Percentiles rank a stretch among this genome's conserved stretches.
phyloP scores from a whole-genome alignment of 2,888 invertebrate genomes.

The Mongoloraphidia duomilia region DNA sequence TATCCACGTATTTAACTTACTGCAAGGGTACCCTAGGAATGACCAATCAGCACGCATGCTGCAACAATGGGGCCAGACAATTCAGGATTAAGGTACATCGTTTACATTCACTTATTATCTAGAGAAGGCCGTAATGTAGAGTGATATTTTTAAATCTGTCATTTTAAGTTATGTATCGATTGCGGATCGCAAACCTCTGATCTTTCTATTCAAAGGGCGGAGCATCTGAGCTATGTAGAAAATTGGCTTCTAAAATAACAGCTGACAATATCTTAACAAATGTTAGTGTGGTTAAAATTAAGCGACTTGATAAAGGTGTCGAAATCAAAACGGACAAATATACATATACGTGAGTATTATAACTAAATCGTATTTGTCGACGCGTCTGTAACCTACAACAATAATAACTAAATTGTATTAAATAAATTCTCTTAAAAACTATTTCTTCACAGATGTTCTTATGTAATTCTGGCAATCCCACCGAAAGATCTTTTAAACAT shows the following conservation, averaged over 20 bases:
- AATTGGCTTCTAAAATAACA: background rate
- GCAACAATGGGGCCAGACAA: slow-evolving; percentile 13
- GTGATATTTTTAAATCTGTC: too few relatives aligned
- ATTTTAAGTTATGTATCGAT: background rate
- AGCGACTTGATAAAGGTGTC: background rate
- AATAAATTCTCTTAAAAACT: background rate
- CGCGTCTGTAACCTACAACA: too few relatives aligned
- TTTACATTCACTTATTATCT: background rate
- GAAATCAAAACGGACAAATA: background rate
- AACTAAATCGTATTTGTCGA: background rate
- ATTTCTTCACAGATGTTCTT: slow-evolving; percentile 14
- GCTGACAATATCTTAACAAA: background rate
- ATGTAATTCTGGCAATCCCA: slow-evolving; percentile 18
- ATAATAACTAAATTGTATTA: background rate
- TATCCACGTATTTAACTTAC: slow-evolving; percentile 20
- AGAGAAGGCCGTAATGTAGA: background rate
- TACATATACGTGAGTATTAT: background rate
- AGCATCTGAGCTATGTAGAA: slow-evolving; percentile 4
- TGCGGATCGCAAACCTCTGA: background rate
- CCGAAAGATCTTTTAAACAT: slow-evolving; percentile 17
- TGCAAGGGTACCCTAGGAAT: slow-evolving; percentile 19
- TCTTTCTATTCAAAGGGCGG: slow-evolving; percentile 15
- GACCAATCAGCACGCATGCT: slow-evolving; percentile 11
- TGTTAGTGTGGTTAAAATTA: background rate
- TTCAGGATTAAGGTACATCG: slow-evolving; percentile 15